A percentile compares a stretch with the other conserved stretches of the same genome.
phyloP scores from a whole-genome alignment of 2,797 vertebrate genomes.

The Enteromius thamalakanensis region DNA sequence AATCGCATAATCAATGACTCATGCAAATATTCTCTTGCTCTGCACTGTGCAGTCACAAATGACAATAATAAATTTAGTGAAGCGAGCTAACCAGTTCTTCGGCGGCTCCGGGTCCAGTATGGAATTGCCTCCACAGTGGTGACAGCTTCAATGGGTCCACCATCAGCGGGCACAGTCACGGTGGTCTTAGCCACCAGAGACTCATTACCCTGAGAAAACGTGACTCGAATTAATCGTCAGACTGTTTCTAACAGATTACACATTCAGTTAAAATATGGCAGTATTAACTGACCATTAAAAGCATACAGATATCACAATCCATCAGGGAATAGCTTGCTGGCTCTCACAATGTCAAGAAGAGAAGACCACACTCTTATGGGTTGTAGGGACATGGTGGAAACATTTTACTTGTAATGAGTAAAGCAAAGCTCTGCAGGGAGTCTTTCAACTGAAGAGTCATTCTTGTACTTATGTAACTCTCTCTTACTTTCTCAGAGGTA shows the following conservation, averaged over 20 bases:
- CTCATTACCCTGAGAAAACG: constrained; percentile 83
- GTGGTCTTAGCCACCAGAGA: constrained; percentile 94
- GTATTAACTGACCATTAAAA: neutral
- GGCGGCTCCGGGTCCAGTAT: constrained; percentile 84
- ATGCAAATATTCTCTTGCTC: constrained; percentile 2
- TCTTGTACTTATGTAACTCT: neutral
- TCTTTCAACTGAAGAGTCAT: neutral
- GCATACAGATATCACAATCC: neutral
- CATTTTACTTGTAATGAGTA: neutral
- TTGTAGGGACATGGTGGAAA: neutral
- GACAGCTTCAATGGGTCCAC: constrained; percentile 91
- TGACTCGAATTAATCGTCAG: neutral
- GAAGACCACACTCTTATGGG: neutral
- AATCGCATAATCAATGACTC: constrained; percentile 16
- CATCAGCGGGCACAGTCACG: constrained; percentile 86
- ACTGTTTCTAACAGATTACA: neutral
- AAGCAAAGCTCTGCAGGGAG: neutral
- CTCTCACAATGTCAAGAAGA: neutral
- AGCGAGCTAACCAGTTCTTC: constrained; percentile 81
- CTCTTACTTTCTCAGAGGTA: constrained; percentile 79
- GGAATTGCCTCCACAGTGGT: constrained; percentile 92
- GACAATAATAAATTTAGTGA: neutral
- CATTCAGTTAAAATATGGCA: neutral
- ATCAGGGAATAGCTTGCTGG: neutral
- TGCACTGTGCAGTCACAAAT: neutral